Percentiles rank a stretch among this genome's conserved stretches.
Evolutionary conservation across 1,140 invertebrate species (phyloP).

Genomic region (Dufourea novaeangliae): DNA sequence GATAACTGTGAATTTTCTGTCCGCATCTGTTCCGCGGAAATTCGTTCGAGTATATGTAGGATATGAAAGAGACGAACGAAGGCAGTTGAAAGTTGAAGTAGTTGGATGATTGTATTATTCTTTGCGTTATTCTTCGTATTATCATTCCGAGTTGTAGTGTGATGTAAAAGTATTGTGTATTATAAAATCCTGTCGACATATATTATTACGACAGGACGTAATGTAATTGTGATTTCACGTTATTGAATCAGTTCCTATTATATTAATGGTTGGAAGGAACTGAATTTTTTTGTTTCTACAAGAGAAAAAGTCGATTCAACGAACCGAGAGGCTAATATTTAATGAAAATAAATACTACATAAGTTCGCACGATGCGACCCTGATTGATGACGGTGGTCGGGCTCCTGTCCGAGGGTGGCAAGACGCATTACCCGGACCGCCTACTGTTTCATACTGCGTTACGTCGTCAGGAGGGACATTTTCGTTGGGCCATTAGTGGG

Average conservation of each 20-base stretch:
- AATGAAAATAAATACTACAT: conserved; percentile 82
- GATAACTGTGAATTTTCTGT: not conserved
- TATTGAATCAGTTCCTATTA: not conserved
- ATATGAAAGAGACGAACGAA: too few species aligned
- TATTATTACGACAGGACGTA: too few species aligned
- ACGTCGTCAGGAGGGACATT: conserved; percentile 70
- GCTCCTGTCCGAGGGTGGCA: conserved; percentile 77
- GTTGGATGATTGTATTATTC: too few species aligned
- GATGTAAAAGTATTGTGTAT: too few species aligned
- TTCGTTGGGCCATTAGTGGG: conserved; percentile 62
- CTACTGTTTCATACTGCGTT: conserved; percentile 74
- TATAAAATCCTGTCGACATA: too few species aligned
- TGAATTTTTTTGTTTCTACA: not conserved
- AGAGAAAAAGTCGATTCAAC: not conserved
- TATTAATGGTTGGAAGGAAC: not conserved
- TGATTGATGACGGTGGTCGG: conserved; percentile 80
- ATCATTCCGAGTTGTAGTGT: too few species aligned
- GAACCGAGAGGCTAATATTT: conserved; percentile 63
- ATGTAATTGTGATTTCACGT: too few species aligned
- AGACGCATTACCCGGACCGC: conserved; percentile 81
- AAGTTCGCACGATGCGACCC: conserved; percentile 75
- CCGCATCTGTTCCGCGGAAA: not conserved
- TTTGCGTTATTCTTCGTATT: too few species aligned
- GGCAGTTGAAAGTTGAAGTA: too few species aligned
- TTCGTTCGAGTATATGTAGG: not conserved